These are phyloP conservation scores for Tachysurus fulvidraco DNA, from an alignment of 2,113 vertebrate genomes.

Conservation along the genomic window DNA sequence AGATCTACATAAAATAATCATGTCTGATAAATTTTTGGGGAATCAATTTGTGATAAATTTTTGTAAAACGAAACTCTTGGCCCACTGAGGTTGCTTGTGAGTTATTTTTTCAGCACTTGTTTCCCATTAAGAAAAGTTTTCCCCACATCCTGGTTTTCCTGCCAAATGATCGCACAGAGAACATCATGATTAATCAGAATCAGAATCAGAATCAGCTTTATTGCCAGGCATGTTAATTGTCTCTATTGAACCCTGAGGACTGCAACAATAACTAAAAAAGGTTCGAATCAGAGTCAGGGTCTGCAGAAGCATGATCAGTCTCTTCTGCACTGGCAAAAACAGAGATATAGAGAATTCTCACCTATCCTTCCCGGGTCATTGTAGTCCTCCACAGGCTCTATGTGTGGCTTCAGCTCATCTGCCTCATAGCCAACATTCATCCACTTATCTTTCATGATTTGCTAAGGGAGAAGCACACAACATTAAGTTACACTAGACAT, in stretches of 20 bases:
- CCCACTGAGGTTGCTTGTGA: not conserved
- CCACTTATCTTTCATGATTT: slow-evolving; percentile 99
- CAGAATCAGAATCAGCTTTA: too few species aligned
- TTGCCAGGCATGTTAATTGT: too few species aligned
- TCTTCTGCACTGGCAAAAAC: not conserved
- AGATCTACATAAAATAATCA: not conserved
- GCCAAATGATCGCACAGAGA: not conserved
- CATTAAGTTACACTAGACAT: slow-evolving; percentile 6
- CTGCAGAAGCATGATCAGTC: not conserved
- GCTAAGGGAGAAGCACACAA: slow-evolving; percentile 64
- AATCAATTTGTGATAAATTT: too few species aligned
- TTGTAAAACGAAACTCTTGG: not conserved
- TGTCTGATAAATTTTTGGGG: not conserved
- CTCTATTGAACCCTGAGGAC: not conserved
- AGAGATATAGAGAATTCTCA: not conserved
- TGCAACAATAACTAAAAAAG: not conserved
- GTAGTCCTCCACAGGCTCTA: slow-evolving; percentile 74
- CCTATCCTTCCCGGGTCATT: slow-evolving; percentile 51
- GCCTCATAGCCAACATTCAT: slow-evolving; percentile 89
- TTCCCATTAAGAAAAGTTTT: not conserved
- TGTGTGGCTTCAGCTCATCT: slow-evolving; percentile 87
- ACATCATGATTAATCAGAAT: too few species aligned
- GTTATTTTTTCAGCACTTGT: not conserved
- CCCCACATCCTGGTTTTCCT: not conserved
- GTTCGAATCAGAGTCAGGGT: not conserved